Evolutionary conservation across 2,888 invertebrate species (phyloP).

Genomic region (Petrolisthes cinctipes): DNA sequence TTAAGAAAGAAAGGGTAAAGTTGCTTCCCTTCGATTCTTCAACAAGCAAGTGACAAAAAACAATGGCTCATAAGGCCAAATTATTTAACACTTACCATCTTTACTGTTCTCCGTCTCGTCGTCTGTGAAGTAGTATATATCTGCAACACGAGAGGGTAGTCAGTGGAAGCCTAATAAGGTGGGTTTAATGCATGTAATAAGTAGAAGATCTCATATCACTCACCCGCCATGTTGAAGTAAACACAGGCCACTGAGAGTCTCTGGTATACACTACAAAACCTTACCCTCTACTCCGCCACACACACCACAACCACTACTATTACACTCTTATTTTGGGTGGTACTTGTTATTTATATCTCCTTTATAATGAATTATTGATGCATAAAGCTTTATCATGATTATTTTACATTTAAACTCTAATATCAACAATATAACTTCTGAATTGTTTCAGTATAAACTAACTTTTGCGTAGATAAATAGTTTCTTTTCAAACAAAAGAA

Average conservation of each 20-base stretch:
- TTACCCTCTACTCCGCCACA: not conserved
- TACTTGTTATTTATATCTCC: too few species aligned
- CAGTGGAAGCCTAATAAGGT: conserved; percentile 39
- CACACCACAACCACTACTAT: too few species aligned
- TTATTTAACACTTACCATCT: conserved; percentile 48
- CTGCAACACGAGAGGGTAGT: conserved; percentile 55
- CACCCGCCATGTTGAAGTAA: conserved; percentile 62
- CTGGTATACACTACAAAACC: not conserved
- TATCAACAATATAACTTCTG: too few species aligned
- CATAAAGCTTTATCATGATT: too few species aligned
- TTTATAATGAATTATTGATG: too few species aligned
- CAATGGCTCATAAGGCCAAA: not conserved
- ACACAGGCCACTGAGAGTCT: conserved; percentile 38
- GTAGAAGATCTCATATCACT: conserved; percentile 31
- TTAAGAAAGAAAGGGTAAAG: not conserved
- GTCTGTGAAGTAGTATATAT: conserved; percentile 60
- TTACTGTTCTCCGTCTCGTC: conserved; percentile 57
- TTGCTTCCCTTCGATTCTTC: not conserved
- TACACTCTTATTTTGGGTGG: too few species aligned
- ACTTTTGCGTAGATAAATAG: too few species aligned
- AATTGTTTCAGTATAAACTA: too few species aligned
- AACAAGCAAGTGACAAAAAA: not conserved
- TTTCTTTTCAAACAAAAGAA: too few species aligned
- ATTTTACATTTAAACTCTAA: too few species aligned
- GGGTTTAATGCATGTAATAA: conserved; percentile 51